Conservation (phyloP, 2,113 vertebrate genomes). For the Phalacrocorax brasilianus region DNA sequence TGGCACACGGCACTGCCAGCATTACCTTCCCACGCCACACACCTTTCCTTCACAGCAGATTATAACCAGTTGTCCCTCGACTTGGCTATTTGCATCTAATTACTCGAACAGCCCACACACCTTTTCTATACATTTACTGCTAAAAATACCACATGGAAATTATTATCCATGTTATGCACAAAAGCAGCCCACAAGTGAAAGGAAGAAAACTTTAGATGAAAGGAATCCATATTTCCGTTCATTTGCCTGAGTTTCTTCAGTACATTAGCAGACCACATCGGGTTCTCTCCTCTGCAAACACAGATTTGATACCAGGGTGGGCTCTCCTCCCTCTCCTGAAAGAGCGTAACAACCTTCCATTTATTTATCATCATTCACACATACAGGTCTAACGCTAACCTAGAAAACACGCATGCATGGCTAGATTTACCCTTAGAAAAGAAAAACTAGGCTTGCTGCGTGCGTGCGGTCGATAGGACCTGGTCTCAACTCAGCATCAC, state of each 20-base stretch:
- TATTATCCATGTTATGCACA: background rate
- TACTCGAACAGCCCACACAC: background rate
- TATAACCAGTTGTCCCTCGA: background rate
- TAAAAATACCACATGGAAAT: background rate
- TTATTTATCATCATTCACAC: background rate
- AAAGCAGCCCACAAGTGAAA: background rate
- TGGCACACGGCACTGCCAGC: background rate
- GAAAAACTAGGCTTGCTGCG: background rate
- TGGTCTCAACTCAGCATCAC: background rate
- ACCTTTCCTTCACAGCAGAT: background rate
- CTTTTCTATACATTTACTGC: background rate
- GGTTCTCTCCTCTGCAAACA: background rate
- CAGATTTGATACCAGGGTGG: background rate
- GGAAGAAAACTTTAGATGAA: background rate
- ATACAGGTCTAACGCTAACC: background rate
- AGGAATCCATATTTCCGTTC: background rate
- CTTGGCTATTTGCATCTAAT: background rate
- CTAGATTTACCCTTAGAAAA: background rate
- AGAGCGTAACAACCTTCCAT: fast-evolving
- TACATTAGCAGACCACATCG: fast-evolving
- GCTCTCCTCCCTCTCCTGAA: background rate
- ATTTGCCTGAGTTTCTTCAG: background rate
- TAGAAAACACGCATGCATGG: background rate
- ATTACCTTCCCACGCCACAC: background rate
- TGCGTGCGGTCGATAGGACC: background rate